phyloP scores from a whole-genome alignment of 2,113 vertebrate genomes.

The Hyperopisus bebe region DNA sequence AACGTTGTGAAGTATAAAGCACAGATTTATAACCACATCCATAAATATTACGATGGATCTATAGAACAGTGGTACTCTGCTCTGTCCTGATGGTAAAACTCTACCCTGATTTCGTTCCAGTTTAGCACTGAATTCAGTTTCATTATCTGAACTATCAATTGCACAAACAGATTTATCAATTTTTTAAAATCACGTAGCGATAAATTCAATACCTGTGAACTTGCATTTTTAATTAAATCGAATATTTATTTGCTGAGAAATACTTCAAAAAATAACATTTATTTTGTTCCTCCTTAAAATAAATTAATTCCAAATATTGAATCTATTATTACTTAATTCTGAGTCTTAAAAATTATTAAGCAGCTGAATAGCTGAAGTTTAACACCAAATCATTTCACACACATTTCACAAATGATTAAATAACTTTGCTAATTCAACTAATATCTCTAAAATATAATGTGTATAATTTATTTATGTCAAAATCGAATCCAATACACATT shows the following conservation, averaged over 20 bases:
- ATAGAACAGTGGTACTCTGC: not conserved
- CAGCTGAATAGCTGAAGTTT: not conserved
- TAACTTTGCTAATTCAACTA: not conserved
- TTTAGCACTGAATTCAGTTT: not conserved
- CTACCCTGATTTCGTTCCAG: not conserved
- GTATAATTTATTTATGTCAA: not conserved
- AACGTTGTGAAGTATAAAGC: not conserved
- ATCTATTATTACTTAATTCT: not conserved
- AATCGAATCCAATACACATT: not conserved
- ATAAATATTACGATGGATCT: not conserved
- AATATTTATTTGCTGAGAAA: not conserved
- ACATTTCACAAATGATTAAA: not conserved
- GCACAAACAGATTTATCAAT: not conserved
- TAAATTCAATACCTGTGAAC: not conserved
- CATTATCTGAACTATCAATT: not conserved
- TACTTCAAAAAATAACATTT: not conserved
- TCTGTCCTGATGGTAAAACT: not conserved
- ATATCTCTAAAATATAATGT: not conserved
- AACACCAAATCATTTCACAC: not conserved
- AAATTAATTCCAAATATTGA: not conserved
- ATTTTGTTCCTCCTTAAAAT: not conserved
- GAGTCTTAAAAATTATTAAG: not conserved
- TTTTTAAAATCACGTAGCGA: not conserved
- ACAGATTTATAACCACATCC: not conserved
- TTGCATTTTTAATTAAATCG: not conserved